Evolutionary conservation across 1,140 invertebrate genomes (phyloP).

Genomic region (Acarapis woodi): DNA sequence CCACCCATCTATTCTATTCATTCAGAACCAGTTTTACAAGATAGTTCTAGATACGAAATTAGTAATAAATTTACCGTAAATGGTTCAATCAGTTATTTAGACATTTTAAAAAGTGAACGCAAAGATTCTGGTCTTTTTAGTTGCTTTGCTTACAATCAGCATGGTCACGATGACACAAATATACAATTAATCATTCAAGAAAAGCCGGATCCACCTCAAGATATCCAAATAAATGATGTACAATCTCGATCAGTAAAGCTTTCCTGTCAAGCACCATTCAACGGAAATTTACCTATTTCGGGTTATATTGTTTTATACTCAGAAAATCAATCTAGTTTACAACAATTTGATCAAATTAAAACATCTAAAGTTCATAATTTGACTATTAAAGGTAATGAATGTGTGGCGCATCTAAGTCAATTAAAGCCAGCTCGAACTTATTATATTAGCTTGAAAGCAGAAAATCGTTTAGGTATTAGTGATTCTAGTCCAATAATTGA

Average conservation of each 20-base stretch:
- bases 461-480: slow-evolving; percentile 81
- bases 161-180: slow-evolving; percentile 17
- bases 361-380: slow-evolving; percentile 3
- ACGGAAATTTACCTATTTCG: slow-evolving; percentile 18
- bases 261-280: slow-evolving; percentile 17
- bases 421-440: slow-evolving; percentile 64
- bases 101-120: slow-evolving; percentile 6
- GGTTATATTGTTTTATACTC: slow-evolving; percentile 12
- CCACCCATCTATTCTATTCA: no score
- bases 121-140: slow-evolving; percentile 21
- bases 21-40: no score
- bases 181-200: slow-evolving; percentile 21
- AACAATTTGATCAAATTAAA: background rate
- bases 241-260: slow-evolving; percentile 15
- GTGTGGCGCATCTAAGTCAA: slow-evolving; percentile 39
- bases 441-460: slow-evolving; percentile 73
- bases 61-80: background rate
- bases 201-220: slow-evolving; percentile 17
- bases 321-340: no score
- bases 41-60: background rate
- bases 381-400: slow-evolving; percentile 34
- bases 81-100: background rate
- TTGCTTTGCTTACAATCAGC: slow-evolving; percentile 18
- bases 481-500: slow-evolving; percentile 65
- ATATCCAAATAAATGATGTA: slow-evolving; percentile 14